Evolutionary conservation across 35 echinoderm and acorn worm species (phyloP).

Genomic region (Heliocidaris tuberculata): DNA sequence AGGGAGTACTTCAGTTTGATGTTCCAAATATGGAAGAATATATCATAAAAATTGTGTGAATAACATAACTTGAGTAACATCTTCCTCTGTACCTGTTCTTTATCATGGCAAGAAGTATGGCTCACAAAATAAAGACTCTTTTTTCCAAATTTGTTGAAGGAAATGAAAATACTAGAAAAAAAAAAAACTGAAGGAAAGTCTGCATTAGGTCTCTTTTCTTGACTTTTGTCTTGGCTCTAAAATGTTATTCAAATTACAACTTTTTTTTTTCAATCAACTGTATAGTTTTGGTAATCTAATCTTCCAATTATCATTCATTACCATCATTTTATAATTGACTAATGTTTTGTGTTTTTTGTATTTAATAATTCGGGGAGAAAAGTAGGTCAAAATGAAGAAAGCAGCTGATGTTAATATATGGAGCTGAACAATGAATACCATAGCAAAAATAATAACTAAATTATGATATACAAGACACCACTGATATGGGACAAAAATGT

Average conservation of each 20-base stretch:
- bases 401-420: constrained; percentile 52
- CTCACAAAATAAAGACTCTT: constrained; percentile 14
- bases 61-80: background rate
- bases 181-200: background rate
- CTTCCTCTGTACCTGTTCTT: background rate
- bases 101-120: constrained; percentile 38
- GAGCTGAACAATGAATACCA: constrained; percentile 44
- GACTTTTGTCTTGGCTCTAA: background rate
- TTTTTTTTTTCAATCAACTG: background rate
- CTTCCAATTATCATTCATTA: background rate
- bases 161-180: background rate
- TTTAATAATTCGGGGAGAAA: background rate
- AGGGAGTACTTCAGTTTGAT: background rate
- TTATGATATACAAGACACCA: constrained; percentile 48
- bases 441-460: constrained; percentile 36
- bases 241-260: no score
- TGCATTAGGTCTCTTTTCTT: background rate
- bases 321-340: background rate
- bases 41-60: background rate
- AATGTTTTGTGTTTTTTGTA: background rate
- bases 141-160: background rate
- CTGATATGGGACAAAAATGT: constrained; percentile 40
- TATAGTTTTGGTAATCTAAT: background rate
- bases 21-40: background rate
- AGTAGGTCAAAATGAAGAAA: constrained; percentile 33